Base-by-base conservation (phyloP, 1,140 invertebrate genomes). In the Lepidurus apus region DNA sequence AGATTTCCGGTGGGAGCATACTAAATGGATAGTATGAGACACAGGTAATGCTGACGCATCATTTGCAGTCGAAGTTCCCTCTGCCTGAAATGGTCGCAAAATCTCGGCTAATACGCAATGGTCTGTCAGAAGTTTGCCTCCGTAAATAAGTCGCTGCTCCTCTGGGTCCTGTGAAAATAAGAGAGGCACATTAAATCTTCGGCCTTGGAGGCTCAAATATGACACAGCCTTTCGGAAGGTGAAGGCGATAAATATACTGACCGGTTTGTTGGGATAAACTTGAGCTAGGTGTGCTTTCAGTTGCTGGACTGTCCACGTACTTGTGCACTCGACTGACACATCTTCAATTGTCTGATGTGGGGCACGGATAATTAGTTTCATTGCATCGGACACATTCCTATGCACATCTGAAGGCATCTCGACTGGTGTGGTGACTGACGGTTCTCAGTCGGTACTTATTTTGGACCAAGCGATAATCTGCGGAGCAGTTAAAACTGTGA, bases 1-100 rank as follows among this genome's bases (percentile, higher is more conserved):
- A 65, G 53, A 65, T 65, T 21, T 65, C 53, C 53, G n/a, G 8
- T 65, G 53, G 53, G 53, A 65, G 53, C 53, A 65, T 65, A 65
- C 53, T 17, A 65, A 65, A n/a, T 65, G n/a, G 21, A 65, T 17
- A 65, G 53, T 65, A 17, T 21, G 53, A 13, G 53, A n/a, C 34
- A 34, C 34, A 34, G 34, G 34, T 34, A 34, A 34, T 34, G 34
- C 34, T 17, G 13, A n/a, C 53, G 1, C 53, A 65, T 21, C 53
- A 21, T 3, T 65, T 11, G 53, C 5, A 4, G 45, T 11, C 45
- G 53, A 65, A 65, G 3, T 65, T 65, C 21, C 53, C 9, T 65
- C 53, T 1, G 13, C 53, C 21, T 65, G 9, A 65, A 65, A 65
- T 3, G 53, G 21, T n/a, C 53, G 53, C 13, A 65, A 17, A 65